A percentile compares a stretch with the other conserved stretches of the same genome.
Conservation (phyloP, 2,888 invertebrate species). For the Pammene aurita region DNA sequence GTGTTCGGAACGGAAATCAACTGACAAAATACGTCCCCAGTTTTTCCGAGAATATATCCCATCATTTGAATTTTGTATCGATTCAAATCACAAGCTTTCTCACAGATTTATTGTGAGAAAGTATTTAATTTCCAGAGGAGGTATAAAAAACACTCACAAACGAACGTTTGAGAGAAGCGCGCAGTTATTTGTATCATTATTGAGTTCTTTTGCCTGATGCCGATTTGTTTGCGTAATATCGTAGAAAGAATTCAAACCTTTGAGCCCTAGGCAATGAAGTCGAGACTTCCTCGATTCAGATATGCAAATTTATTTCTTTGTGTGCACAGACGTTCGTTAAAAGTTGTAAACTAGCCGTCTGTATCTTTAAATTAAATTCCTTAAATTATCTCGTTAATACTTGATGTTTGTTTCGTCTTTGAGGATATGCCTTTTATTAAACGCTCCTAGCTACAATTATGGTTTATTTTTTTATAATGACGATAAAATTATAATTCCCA, state of each 20-base stretch:
- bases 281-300: neutral
- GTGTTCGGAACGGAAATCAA: too few species aligned
- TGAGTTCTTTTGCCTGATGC: constrained; percentile 27
- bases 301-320: constrained; percentile 35
- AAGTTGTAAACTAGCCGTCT: constrained; percentile 30
- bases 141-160: constrained; percentile 5
- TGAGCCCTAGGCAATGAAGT: neutral
- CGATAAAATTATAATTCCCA: too few species aligned
- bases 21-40: too few species aligned
- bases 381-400: constrained; percentile 17
- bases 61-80: too few species aligned
- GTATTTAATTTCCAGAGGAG: too few species aligned
- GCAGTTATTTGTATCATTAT: constrained; percentile 38
- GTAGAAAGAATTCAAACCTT: neutral
- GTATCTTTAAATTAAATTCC: constrained; percentile 35
- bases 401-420: neutral
- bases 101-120: too few species aligned
- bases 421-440: neutral
- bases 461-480: too few species aligned
- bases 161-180: constrained; percentile 19
- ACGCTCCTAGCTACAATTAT: neutral
- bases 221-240: constrained; percentile 11
- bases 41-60: too few species aligned
- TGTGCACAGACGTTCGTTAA: constrained; percentile 28
- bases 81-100: too few species aligned